These are phyloP conservation scores for Sinohyriopsis cumingii DNA, from an alignment of 2,888 invertebrate genomes.

Conservation along the genomic window DNA sequence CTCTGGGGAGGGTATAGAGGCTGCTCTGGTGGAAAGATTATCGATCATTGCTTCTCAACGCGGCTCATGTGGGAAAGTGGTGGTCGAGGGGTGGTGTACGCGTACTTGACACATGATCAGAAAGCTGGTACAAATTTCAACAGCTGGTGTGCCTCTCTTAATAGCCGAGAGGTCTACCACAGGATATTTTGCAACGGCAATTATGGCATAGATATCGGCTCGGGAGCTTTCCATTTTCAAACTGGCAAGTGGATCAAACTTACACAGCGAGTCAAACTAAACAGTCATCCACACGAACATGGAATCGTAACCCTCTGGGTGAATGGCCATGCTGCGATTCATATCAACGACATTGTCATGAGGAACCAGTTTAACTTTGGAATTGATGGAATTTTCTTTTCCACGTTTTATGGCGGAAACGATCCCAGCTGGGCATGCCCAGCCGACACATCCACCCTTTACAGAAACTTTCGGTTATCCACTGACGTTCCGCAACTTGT, in stretches of 20 bases:
- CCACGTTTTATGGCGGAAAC: conserved; percentile 54
- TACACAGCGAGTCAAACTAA: conserved; percentile 48
- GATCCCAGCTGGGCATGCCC: conserved; percentile 41
- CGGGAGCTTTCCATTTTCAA: conserved; percentile 26
- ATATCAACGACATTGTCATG: conserved; percentile 36
- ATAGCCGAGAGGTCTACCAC: background rate
- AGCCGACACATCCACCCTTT: conserved; percentile 47
- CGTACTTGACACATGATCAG: conserved; percentile 45
- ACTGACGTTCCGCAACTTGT: conserved; percentile 8
- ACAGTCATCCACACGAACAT: conserved; percentile 35
- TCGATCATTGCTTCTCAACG: conserved; percentile 51
- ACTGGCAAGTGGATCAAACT: conserved; percentile 43
- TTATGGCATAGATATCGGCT: conserved; percentile 20
- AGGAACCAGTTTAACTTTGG: conserved; percentile 30
- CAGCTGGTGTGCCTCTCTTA: conserved; percentile 7
- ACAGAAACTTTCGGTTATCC: conserved; percentile 22
- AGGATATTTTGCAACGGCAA: conserved; percentile 4
- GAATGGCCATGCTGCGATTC: conserved; percentile 25
- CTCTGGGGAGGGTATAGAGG: conserved; percentile 40
- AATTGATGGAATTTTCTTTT: conserved; percentile 52
- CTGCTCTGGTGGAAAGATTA: conserved; percentile 49
- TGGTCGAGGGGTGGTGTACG: conserved; percentile 47
- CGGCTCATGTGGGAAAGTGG: conserved; percentile 55
- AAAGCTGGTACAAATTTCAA: conserved; percentile 6
- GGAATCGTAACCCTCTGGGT: conserved; percentile 46